Percentiles rank a stretch among this genome's conserved stretches.
Conservation (phyloP, 2,888 invertebrate species). For the Diarsia mendica region DNA sequence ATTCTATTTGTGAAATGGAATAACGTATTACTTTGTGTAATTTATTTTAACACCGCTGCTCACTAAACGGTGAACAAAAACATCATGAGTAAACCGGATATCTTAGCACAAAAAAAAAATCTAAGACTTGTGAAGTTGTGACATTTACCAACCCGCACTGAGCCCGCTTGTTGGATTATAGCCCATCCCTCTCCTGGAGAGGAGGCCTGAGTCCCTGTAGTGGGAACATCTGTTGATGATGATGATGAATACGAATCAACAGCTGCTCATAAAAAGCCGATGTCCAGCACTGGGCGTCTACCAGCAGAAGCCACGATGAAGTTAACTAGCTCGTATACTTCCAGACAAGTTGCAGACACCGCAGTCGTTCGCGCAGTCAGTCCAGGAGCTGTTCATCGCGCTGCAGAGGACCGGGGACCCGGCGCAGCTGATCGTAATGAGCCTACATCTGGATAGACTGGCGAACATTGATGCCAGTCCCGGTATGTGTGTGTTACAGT, state of each 20-base stretch:
- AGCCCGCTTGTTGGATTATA: too few relatives aligned
- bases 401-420: conserved; percentile 97
- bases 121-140: too few relatives aligned
- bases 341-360: conserved; percentile 97
- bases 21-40: too few relatives aligned
- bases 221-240: too few relatives aligned
- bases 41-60: too few relatives aligned
- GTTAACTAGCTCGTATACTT: conserved; percentile 11
- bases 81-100: too few relatives aligned
- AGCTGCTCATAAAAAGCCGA: background rate
- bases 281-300: background rate
- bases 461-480: conserved; percentile 96
- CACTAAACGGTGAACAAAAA: too few relatives aligned
- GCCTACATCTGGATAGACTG: conserved; percentile 95
- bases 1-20: too few relatives aligned
- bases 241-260: background rate
- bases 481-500: conserved; percentile 84
- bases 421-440: conserved; percentile 92
- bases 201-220: too few relatives aligned
- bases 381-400: conserved; percentile 97
- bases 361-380: conserved; percentile 97
- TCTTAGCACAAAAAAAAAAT: too few relatives aligned
- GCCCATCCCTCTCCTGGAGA: too few relatives aligned
- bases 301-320: background rate
- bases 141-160: too few relatives aligned